These are phyloP conservation scores for Arctia plantaginis DNA, from an alignment of 2,888 invertebrate species.

Conservation along the genomic window DNA sequence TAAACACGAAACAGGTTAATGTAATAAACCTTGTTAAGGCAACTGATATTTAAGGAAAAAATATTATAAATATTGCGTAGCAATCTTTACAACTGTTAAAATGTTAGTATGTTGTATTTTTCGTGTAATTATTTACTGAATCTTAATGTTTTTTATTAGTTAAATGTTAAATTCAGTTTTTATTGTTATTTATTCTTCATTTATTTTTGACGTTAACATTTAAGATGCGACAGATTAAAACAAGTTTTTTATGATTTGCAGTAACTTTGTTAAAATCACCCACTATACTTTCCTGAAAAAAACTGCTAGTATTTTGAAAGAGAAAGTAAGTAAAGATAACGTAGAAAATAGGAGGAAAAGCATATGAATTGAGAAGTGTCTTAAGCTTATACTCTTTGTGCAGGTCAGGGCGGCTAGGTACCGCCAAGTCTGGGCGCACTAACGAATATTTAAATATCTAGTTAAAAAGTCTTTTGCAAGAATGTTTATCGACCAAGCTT, in stretches of 20 bases:
- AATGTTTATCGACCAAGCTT: not conserved
- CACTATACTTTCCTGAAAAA: no score
- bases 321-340: not conserved
- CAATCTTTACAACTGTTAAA: no score
- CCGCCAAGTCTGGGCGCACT: not conserved
- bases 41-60: not conserved
- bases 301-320: not conserved
- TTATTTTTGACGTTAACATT: not conserved
- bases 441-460: not conserved
- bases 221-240: no score
- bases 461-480: not conserved
- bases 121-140: not conserved
- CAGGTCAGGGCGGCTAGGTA: not conserved
- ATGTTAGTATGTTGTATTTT: not conserved
- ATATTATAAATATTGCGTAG: not conserved
- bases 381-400: not conserved
- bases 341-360: no score
- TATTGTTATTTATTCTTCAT: no score
- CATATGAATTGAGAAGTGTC: no score
- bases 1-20: not conserved
- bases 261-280: no score
- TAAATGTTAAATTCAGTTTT: no score
- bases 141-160: not conserved
- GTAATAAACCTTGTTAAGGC: not conserved
- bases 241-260: no score